These are phyloP conservation scores for Batillaria attramentaria DNA, from an alignment of 1,140 invertebrate species.

Conservation along the genomic window DNA sequence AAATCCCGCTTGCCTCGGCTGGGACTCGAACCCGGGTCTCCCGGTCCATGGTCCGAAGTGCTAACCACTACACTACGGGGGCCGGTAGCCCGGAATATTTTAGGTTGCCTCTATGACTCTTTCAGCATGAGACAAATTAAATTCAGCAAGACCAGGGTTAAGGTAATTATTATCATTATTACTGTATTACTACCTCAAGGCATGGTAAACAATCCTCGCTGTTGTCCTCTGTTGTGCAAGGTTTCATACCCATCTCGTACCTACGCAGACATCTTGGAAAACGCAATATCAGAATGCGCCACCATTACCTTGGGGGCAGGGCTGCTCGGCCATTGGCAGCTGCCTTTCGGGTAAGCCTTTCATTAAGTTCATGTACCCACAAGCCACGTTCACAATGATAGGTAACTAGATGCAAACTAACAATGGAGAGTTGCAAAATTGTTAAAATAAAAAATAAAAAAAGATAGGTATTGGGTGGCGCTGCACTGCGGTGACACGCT, in stretches of 20 bases:
- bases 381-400: not conserved
- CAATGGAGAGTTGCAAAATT: not conserved
- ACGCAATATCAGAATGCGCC: slow-evolving; percentile 60
- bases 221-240: slow-evolving; percentile 38
- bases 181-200: no score
- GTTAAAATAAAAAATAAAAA: not conserved
- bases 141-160: not conserved
- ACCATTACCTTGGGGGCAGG: slow-evolving; percentile 64
- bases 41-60: no score
- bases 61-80: no score
- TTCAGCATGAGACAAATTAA: no score
- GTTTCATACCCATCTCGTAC: slow-evolving; percentile 61
- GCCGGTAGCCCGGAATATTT: not conserved
- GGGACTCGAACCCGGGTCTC: no score
- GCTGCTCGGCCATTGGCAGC: slow-evolving; percentile 60
- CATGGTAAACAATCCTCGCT: not conserved
- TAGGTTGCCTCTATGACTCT: not conserved
- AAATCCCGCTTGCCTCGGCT: no score
- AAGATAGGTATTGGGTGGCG: not conserved
- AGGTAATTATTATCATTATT: no score
- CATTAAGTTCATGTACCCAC: not conserved
- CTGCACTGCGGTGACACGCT: not conserved
- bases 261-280: slow-evolving; percentile 60
- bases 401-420: not conserved
- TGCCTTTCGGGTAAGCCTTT: slow-evolving; percentile 56